Base-by-base conservation (phyloP, 2,113 vertebrate species). In the Malurus cyaneus region DNA sequence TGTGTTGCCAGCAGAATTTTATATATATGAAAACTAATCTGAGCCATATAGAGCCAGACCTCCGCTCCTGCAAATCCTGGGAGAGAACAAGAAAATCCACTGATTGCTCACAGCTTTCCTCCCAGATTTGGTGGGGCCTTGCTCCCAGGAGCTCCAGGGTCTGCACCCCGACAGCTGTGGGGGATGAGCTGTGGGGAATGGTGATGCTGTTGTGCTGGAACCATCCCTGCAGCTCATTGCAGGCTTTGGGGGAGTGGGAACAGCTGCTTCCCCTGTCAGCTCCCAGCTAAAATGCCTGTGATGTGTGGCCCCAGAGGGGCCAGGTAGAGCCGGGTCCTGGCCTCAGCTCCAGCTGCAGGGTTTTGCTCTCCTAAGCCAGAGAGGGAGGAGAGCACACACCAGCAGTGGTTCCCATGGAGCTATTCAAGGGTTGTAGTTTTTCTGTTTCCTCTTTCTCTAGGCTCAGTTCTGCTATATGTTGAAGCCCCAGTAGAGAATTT, bases 1-100 rank as follows among this genome's bases (percentile, higher is more conserved):
- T 86, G 67, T 71, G 60, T 71, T 90, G 82, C 88, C 95, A 96
- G 85, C 60, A 56, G 80, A 78, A 36, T 79, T 95, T 96, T 77
- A 80, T 90, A 82, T 79, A 60, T 59, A 41, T 73, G 88, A 94
- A 80, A 95, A 74, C 56, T 89, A 80, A 93, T 86, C 76, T 70
- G 44, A 92, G 82, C 89, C 64, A 26, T 83, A 90, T 81, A 59
- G 54, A 78, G 60, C 56, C 74, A 93, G 89, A 65, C 54, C 59
- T 89, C 85, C 0, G 0, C 54, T 88, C 67, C 80, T 76, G 69
- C 65, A 91, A 72, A 87, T 82, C 86, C 85, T 77, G 50, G 24
- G 31, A 36, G 80, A 80, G 81, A 88, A 24, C 13, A 47, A 70
- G 74, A 80, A 92, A 95, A 88, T 71, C 59, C 74, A 36, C 50